These are phyloP conservation scores for Minunthozetes semirufus DNA, from an alignment of 2,888 invertebrate genomes.

Conservation along the genomic window DNA sequence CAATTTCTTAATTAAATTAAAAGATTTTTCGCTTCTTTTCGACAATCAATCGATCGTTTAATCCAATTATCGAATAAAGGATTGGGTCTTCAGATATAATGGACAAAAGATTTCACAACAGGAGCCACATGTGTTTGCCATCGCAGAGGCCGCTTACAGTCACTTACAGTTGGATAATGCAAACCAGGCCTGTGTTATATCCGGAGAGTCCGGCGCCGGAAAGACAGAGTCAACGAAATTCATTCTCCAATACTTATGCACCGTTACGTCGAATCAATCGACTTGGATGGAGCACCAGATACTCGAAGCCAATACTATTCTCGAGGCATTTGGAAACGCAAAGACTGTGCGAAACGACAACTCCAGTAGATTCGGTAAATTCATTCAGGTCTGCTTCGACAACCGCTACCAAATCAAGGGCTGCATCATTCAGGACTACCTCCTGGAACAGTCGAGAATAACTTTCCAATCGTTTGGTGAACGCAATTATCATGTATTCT, in stretches of 20 bases:
- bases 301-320: constrained; percentile 82
- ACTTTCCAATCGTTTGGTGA: constrained; percentile 81
- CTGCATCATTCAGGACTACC: constrained; percentile 81
- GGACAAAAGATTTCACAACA: constrained; percentile 66
- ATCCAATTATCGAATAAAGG: constrained; percentile 53
- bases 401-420: constrained; percentile 80
- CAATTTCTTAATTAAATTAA: neutral
- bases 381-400: constrained; percentile 88
- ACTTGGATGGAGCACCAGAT: constrained; percentile 96
- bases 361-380: constrained; percentile 88
- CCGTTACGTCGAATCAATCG: constrained; percentile 67
- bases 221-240: constrained; percentile 80
- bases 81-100: constrained; percentile 71
- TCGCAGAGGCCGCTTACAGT: constrained; percentile 80
- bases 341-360: constrained; percentile 89
- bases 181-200: constrained; percentile 80
- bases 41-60: neutral
- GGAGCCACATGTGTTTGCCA: constrained; percentile 81
- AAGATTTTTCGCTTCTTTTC: neutral
- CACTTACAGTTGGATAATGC: constrained; percentile 55
- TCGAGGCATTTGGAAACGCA: constrained; percentile 92
- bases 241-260: constrained; percentile 82
- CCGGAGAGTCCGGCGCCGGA: constrained; percentile 85
- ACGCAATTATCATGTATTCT: constrained; percentile 85
- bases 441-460: constrained; percentile 80